A percentile compares a stretch with the other conserved stretches of the same genome.
Evolutionary conservation across 2,888 invertebrate genomes (phyloP).

Genomic region (Leptinotarsa peninsularis): DNA sequence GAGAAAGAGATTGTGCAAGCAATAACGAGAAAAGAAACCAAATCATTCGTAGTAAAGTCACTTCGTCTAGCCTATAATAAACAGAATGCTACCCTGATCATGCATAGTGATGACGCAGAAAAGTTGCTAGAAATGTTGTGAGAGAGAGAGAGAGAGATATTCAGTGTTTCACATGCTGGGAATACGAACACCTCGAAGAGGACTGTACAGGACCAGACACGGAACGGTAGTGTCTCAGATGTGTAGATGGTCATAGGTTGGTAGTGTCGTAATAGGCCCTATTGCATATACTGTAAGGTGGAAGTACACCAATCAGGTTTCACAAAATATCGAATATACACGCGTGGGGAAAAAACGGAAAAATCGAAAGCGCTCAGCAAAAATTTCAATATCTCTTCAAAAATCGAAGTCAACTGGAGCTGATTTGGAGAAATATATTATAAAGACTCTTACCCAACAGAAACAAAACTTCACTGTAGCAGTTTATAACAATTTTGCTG

Average conservation of each 20-base stretch:
- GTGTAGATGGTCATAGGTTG: not conserved
- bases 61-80: slow-evolving; percentile 41
- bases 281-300: not conserved
- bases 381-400: not conserved
- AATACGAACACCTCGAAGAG: not conserved
- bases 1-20: slow-evolving; percentile 20
- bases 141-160: not conserved
- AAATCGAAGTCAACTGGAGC: not conserved
- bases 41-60: slow-evolving; percentile 37
- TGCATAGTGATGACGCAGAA: not conserved
- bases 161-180: not conserved
- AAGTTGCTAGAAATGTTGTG: not conserved
- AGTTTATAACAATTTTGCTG: no score
- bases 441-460: no score
- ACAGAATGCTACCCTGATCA: slow-evolving; percentile 17
- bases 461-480: no score
- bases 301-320: not conserved
- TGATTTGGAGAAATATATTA: not conserved
- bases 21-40: slow-evolving; percentile 7
- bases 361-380: not conserved
- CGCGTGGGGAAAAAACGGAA: no score
- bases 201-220: not conserved
- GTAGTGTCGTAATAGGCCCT: not conserved
- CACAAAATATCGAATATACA: not conserved
- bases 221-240: not conserved